Evolutionary conservation across 2,888 invertebrate species (phyloP).

Genomic region (Cataglyphis cursor): DNA sequence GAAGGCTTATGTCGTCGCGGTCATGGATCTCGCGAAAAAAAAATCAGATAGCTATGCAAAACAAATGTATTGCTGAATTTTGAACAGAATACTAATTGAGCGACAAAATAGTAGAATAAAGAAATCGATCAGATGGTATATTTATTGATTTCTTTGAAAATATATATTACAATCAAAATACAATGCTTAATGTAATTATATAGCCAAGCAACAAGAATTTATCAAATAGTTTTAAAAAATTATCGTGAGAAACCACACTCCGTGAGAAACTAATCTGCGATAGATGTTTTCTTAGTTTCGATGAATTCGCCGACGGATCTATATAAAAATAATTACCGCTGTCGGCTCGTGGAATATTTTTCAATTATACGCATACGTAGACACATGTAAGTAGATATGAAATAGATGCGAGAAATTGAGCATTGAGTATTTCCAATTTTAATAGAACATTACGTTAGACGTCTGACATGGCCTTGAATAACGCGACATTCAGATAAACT

Average conservation of each 20-base stretch:
- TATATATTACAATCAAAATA: neutral
- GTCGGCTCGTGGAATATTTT: neutral
- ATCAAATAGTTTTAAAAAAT: conserved; percentile 11
- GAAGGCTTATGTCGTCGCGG: neutral
- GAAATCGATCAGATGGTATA: neutral
- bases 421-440: conserved; percentile 8
- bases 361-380: neutral
- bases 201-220: neutral
- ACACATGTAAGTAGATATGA: neutral
- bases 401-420: neutral
- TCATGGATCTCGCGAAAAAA: neutral
- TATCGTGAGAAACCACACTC: neutral
- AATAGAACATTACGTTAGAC: neutral
- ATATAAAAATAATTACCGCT: neutral
- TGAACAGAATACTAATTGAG: neutral
- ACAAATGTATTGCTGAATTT: neutral
- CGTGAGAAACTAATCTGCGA: conserved; percentile 6
- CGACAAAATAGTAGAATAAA: neutral
- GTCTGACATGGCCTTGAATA: conserved; percentile 23
- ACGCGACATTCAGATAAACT: conserved; percentile 31
- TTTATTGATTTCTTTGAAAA: conserved; percentile 15
- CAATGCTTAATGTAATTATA: conserved; percentile 4
- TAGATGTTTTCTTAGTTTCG: neutral
- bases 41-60: neutral
- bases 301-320: neutral